Base-by-base conservation (phyloP, 2,888 invertebrate species). In the Boloria euphrosyne region DNA sequence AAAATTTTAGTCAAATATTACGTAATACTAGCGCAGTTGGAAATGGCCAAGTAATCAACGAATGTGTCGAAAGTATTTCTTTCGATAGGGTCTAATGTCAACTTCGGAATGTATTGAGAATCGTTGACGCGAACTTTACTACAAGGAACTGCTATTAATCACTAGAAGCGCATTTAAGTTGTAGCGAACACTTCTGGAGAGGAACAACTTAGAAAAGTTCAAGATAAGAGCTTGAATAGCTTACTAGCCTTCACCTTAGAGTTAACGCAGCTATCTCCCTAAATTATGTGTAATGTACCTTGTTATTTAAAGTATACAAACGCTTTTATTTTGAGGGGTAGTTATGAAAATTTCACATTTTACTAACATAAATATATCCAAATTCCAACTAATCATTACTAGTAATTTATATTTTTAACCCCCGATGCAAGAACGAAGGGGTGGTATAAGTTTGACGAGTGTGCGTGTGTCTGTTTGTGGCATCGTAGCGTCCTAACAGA, bases 81-180 rank as follows among this genome's bases (percentile, higher is more conserved):
- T 27, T 27, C 57, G n/a, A 44, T 44, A 57, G 44, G 10, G n/a
- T 57, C 46, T 57, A 10, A 38, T 38, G 31, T 38, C 10, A 38
- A 10, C 31, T 38, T 38, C 3, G 31, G 31, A 38, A 38, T 38
- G 31, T 57, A n/a, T 46, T 7, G 14, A 50, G 46, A 22, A 64
- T 51, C 51, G 58, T 64, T 44, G 64, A 58, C 64, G 46, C 51
- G 18, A 64, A 58, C 64, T 44, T 13, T 52, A 50, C 27, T 55
- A 61, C 61, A 46, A 50, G 65, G 58, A 62, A 58, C 57, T 13
- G 50, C 69, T 59, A 70, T 73, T 67, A 69, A 71, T 71, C 73
- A 70, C 57, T 55, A 59, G 65, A 66, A 71, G 68, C 10, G 31
- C 73, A 70, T 69, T 69, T 67, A 70, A 68, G 52, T 68, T 61